phyloP scores from a whole-genome alignment of 2,113 vertebrate genomes.

The Bucco capensis region DNA sequence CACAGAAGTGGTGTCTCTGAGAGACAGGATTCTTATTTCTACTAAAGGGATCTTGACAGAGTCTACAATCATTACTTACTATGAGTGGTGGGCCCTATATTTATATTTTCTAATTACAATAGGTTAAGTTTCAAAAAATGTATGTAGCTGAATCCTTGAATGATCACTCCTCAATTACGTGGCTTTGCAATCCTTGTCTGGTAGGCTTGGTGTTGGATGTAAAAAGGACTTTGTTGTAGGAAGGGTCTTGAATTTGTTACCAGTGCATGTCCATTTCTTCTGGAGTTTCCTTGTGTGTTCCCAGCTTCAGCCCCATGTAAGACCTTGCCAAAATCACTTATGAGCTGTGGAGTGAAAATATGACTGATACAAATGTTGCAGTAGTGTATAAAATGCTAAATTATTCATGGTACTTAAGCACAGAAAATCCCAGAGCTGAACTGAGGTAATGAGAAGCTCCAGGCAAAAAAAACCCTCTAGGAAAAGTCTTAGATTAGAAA shows the following conservation, averaged over 20 bases:
- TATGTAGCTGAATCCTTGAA: not conserved
- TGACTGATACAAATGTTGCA: conserved; percentile 17
- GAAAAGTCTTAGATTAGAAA: conserved; percentile 1
- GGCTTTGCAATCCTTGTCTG: not conserved
- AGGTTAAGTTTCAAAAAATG: not conserved
- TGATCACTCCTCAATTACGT: not conserved
- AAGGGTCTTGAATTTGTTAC: not conserved
- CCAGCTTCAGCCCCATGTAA: not conserved
- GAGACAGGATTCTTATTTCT: fast-evolving
- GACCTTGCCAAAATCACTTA: not conserved
- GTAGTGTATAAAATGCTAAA: conserved; percentile 28
- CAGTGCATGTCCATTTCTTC: not conserved
- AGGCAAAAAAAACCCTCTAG: not conserved
- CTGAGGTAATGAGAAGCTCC: not conserved
- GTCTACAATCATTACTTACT: not conserved
- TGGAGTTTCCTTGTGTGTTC: not conserved
- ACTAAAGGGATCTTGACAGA: not conserved
- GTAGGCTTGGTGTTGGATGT: not conserved
- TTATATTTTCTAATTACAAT: not conserved
- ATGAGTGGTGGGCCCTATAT: not conserved
- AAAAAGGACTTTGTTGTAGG: not conserved
- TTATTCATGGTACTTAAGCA: conserved; percentile 25
- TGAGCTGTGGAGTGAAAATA: not conserved
- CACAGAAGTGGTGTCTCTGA: not conserved
- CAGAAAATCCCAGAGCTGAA: conserved; percentile 5